Percentiles rank a stretch among this genome's conserved stretches.
phyloP scores from a whole-genome alignment of 2,797 vertebrate genomes.

The Myotis daubentonii region DNA sequence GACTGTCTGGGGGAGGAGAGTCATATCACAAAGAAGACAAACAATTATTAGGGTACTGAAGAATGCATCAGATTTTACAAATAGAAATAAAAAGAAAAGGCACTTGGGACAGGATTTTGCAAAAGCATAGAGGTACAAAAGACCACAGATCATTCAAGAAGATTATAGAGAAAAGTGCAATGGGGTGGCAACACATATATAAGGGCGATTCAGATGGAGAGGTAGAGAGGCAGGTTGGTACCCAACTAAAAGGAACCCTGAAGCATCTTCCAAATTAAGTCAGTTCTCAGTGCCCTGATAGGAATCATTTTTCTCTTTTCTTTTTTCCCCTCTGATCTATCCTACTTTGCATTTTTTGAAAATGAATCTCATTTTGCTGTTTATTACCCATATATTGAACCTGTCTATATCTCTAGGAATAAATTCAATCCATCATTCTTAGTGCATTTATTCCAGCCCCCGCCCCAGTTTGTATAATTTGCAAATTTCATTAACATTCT shows the following conservation, averaged over 20 bases:
- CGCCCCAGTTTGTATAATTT: slow-evolving; percentile 75
- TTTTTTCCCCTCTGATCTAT: slow-evolving; percentile 30
- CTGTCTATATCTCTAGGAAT: slow-evolving; percentile 78
- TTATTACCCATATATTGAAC: slow-evolving; percentile 79
- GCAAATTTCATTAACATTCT: slow-evolving; percentile 83
- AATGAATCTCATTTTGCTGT: slow-evolving; percentile 75
- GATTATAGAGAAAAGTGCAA: neutral
- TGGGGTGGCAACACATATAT: neutral
- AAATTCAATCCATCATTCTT: slow-evolving; percentile 78
- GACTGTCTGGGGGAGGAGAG: neutral
- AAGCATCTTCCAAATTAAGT: slow-evolving; percentile 46
- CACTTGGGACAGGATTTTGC: neutral
- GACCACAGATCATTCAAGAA: neutral
- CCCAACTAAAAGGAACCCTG: neutral
- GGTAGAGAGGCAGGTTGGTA: neutral
- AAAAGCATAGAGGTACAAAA: neutral
- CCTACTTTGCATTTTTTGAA: slow-evolving; percentile 73
- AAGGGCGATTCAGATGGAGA: neutral
- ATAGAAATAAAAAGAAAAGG: slow-evolving; percentile 15
- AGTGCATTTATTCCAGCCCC: slow-evolving; percentile 75
- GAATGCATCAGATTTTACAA: neutral
- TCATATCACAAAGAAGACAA: neutral
- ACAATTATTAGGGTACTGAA: neutral
- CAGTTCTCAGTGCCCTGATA: neutral
- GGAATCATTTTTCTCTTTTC: slow-evolving; percentile 48